A percentile compares a stretch with the other conserved stretches of the same genome.
Evolutionary conservation across 1,140 invertebrate species (phyloP).

Genomic region (Mactra quadrangularis): DNA sequence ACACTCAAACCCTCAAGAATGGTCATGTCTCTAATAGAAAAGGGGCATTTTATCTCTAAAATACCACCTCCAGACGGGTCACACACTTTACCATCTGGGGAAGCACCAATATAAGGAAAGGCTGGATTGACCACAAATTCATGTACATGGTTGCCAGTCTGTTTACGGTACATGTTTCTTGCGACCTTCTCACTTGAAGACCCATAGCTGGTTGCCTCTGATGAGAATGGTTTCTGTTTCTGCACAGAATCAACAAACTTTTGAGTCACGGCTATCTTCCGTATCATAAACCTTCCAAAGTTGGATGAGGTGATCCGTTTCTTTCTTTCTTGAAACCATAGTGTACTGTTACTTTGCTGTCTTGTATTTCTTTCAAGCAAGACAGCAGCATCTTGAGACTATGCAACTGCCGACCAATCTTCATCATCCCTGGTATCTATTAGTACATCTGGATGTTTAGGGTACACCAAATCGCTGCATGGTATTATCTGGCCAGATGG

Average conservation of each 20-base stretch:
- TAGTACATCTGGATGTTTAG: too few relatives aligned
- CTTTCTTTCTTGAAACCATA: slow-evolving; percentile 23
- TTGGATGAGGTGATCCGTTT: too few relatives aligned
- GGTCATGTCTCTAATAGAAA: slow-evolving; percentile 19
- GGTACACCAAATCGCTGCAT: too few relatives aligned
- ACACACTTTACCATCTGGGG: slow-evolving; percentile 62
- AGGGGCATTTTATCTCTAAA: too few relatives aligned
- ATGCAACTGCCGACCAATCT: too few relatives aligned
- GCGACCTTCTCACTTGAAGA: slow-evolving; percentile 9
- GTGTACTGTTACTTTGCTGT: neutral
- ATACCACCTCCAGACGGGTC: slow-evolving; percentile 25
- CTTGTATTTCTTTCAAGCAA: slow-evolving; percentile 20
- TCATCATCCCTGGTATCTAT: too few relatives aligned
- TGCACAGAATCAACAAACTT: slow-evolving; percentile 3
- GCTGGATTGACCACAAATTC: slow-evolving; percentile 54
- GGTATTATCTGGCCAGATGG: too few relatives aligned
- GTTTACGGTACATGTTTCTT: slow-evolving; percentile 9
- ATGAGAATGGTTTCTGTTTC: neutral
- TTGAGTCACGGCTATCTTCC: neutral
- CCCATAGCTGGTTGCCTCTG: slow-evolving; percentile 7
- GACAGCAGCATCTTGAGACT: too few relatives aligned
- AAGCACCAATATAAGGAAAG: slow-evolving; percentile 58
- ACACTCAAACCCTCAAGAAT: neutral
- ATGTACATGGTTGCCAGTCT: slow-evolving; percentile 54
- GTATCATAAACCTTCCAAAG: neutral